Conservation (phyloP, 2,113 vertebrate genomes). For the Elachura formosa region DNA sequence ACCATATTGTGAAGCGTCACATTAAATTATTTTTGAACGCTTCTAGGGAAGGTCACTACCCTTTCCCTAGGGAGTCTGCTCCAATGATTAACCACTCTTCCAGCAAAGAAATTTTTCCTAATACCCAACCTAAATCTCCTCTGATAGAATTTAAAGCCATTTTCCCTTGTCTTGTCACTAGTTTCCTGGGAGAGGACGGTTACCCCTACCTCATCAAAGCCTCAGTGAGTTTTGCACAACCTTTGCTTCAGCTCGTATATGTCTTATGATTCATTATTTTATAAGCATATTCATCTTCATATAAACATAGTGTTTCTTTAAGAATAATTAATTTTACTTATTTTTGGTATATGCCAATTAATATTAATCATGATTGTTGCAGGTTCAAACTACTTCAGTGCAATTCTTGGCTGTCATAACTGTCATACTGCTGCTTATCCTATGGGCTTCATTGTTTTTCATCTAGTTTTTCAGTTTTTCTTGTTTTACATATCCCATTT, state of each 20-base stretch:
- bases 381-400: neutral
- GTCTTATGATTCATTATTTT: neutral
- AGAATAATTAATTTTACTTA: neutral
- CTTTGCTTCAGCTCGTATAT: neutral
- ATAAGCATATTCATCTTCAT: neutral
- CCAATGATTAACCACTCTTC: neutral
- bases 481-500: neutral
- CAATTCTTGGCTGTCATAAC: neutral
- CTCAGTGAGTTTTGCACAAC: neutral
- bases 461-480: neutral
- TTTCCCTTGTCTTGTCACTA: neutral
- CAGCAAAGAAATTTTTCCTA: neutral
- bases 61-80: neutral
- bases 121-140: neutral
- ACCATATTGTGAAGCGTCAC: neutral
- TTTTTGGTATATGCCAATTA: neutral
- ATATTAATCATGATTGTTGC: neutral
- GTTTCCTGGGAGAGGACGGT: neutral
- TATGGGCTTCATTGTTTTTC: neutral
- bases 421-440: neutral
- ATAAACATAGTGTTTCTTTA: neutral
- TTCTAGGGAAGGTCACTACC: neutral
- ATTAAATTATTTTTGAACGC: neutral
- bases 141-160: neutral
- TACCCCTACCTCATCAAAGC: fast-evolving